Evolutionary conservation across 1,140 invertebrate genomes (phyloP), one percentile per base, ranked within the genome.

Genomic region (Diorhabda elongata): DNA sequence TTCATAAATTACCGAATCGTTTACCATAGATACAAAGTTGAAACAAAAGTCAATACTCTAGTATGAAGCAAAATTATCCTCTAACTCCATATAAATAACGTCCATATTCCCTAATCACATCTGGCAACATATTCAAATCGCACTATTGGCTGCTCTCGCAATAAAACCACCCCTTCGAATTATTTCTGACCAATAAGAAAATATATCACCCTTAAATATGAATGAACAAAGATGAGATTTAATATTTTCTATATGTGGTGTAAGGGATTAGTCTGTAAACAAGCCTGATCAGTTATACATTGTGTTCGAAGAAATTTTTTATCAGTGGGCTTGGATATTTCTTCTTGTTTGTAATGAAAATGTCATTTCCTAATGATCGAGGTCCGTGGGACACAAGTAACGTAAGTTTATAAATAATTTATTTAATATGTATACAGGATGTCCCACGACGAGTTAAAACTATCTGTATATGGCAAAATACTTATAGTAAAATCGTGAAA

Each of bases 281-380:
- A 43, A 5, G 5, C n/a, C 5, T 43, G 41, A 6, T n/a, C n/a
- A 42, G n/a, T 2, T 0, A 7, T n/a, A 42, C 42, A 43, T n/a
- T 26, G 26, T 26, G 26, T 26, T 26, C 26, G 26, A 62, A 43
- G 7, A n/a, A 42, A 61, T 6, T 62, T 7, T 3, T 8, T 62
- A 6, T 44, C 4, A 43, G 6, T 62, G 6, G 11, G 61, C 43
- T 9, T 41, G 42, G 42, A 6, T 41, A 41, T 8, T 42, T 62
- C 42, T 62, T 9, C 9, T 65, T 57, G 65, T 70, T 72, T 69
- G 67, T 72, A 67, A 79, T 79, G 78, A 79, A 79, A 79, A 79
- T 79, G 78, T 79, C 78, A 42, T 79, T 79, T 78, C 69, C 76
- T 41, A 78, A 72, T 71, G 78, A 79, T 66, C 76, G 76, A 56